Percentiles rank a stretch among this genome's conserved stretches.
Evolutionary conservation across 1,140 invertebrate species (phyloP).

Genomic region (Musca vetustissima): DNA sequence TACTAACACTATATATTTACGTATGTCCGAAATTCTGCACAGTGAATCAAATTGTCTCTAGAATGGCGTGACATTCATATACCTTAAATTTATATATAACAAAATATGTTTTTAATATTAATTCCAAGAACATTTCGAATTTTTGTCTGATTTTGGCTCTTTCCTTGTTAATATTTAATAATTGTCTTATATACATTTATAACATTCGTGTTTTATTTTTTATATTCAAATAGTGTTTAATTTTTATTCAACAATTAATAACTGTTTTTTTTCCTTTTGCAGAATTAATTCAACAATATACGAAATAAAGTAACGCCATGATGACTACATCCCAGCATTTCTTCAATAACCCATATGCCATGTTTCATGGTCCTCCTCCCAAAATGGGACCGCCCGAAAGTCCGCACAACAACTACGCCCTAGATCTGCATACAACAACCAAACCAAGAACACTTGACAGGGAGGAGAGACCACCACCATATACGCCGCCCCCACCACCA

Average conservation of each 20-base stretch:
- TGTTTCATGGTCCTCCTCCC: constrained; percentile 49
- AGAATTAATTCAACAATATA: neutral
- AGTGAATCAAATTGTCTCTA: too few relatives aligned
- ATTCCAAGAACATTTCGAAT: too few relatives aligned
- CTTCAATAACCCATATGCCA: constrained; percentile 52
- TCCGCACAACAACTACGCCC: constrained; percentile 41
- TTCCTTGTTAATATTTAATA: too few relatives aligned
- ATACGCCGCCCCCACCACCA: constrained; percentile 43
- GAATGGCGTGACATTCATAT: too few relatives aligned
- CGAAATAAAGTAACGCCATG: constrained; percentile 33
- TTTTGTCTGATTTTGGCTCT: too few relatives aligned
- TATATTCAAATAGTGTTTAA: too few relatives aligned
- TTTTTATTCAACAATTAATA: too few relatives aligned
- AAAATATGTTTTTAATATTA: too few relatives aligned
- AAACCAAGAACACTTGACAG: constrained; percentile 40
- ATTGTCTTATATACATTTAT: too few relatives aligned
- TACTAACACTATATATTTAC: too few relatives aligned
- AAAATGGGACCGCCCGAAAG: constrained; percentile 47
- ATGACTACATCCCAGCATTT: constrained; percentile 51
- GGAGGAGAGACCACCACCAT: constrained; percentile 43
- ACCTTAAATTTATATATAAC: too few relatives aligned
- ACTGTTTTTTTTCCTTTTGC: neutral
- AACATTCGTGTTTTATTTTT: neutral
- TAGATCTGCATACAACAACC: constrained; percentile 51
- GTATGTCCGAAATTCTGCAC: too few relatives aligned